A percentile compares a stretch with the other conserved stretches of the same genome.
These are phyloP conservation scores for Sminthurides bifidus DNA, from an alignment of 1,140 invertebrate species.

Conservation along the genomic window DNA sequence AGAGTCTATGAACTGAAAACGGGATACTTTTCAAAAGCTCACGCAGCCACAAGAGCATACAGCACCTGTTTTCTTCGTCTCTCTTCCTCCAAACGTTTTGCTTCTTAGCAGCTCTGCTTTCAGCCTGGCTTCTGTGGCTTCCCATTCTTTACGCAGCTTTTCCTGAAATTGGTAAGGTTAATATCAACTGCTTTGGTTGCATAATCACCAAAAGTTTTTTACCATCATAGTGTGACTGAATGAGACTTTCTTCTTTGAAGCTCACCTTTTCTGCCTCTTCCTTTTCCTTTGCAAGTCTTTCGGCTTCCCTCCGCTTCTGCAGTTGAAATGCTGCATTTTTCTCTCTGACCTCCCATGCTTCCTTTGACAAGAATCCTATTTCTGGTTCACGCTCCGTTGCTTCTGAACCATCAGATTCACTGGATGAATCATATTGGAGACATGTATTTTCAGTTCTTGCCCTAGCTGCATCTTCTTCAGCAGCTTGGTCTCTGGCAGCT, in stretches of 20 bases:
- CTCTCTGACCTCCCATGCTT: slow-evolving; percentile 19
- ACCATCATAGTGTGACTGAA: too few species aligned
- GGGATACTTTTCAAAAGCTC: slow-evolving; percentile 10
- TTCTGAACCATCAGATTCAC: not conserved
- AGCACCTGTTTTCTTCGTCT: slow-evolving; percentile 15
- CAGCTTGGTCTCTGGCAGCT: not conserved
- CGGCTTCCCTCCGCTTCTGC: slow-evolving; percentile 13
- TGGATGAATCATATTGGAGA: too few species aligned
- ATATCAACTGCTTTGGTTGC: too few species aligned
- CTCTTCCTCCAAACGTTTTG: slow-evolving; percentile 12
- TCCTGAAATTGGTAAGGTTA: too few species aligned
- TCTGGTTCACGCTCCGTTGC: slow-evolving; percentile 1
- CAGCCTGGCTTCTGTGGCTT: slow-evolving; percentile 4
- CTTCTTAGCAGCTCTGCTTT: slow-evolving; percentile 14
- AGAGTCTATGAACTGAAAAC: slow-evolving; percentile 2
- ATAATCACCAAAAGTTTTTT: too few species aligned
- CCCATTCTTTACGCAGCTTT: slow-evolving; percentile 20
- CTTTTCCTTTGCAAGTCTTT: not conserved
- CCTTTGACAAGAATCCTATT: too few species aligned
- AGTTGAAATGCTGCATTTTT: slow-evolving; percentile 6
- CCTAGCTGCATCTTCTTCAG: not conserved
- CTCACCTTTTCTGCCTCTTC: too few species aligned
- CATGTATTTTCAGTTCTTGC: too few species aligned
- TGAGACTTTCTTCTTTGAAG: too few species aligned
- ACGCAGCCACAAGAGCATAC: too few species aligned